Base-by-base conservation (phyloP, 1,140 invertebrate species). In the Hycleus phaleratus region DNA sequence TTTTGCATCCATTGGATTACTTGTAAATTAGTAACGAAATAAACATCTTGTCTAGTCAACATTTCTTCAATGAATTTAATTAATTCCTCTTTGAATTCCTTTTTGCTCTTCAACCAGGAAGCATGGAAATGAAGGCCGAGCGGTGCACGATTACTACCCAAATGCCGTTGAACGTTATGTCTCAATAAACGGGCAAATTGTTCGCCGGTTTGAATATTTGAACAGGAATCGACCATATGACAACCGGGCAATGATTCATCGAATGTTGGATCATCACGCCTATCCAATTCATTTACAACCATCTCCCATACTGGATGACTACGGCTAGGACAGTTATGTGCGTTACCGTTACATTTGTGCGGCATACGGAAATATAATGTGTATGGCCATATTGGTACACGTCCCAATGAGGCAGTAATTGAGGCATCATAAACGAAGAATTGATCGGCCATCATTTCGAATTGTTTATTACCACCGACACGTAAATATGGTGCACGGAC, bases 1-100 rank as follows among this genome's bases (percentile, higher is more conserved):
- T 90, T 91, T 76, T 95, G 93, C 91, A 97, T 96, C 94, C 94
- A 97, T 77, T 96, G 93, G 68, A 97, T 91, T 6, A 96, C 93
- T 81, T 95, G 91, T 60, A 91, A 81, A 77, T 91, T 91, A 46
- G 90, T 95, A 32, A 94, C 91, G 71, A 97, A 95, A 78, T 95
- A 96, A 9, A 96, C 93, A 71, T 97, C 93, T 68, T 90, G 90
- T 66, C 89, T 84, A 55, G 83, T 81, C 47, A 93, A 74, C 85
- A 95, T 91, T 72, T 96, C 93, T 75, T 95, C 91, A 63, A 97
- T 93, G 75, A 95, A 96, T 68, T 91, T 91, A 72, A 93, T 88
- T 26, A 97, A 78, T 74, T 92, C 89, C 57, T 94, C 90, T 73
- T 87, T 89, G 78, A 91, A 95, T 76, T 95, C 90, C 68, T 90